These are phyloP conservation scores for Mycalesis mineus DNA, from an alignment of 2,888 invertebrate species.

Conservation along the genomic window DNA sequence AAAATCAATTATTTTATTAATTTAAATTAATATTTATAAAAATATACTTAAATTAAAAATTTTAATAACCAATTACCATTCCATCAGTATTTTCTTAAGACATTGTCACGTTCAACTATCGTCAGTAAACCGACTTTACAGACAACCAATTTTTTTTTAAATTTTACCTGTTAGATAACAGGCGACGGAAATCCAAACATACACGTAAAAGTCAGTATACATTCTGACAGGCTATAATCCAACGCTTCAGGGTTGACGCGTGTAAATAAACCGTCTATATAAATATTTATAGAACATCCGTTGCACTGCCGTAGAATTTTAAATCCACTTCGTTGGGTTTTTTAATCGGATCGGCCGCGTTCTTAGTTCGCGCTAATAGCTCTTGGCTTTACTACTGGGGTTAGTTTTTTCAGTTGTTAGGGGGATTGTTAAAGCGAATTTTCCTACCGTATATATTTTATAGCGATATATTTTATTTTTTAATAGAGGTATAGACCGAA, in stretches of 20 bases:
- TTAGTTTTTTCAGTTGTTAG: slow-evolving; percentile 14
- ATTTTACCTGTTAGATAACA: background rate
- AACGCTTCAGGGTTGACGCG: slow-evolving; percentile 38
- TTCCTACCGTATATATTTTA: background rate
- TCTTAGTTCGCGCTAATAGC: slow-evolving; percentile 11
- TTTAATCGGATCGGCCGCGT: slow-evolving; percentile 9
- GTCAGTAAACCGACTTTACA: slow-evolving; percentile 1
- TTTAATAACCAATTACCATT: too few relatives aligned
- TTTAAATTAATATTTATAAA: too few relatives aligned
- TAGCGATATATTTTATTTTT: too few relatives aligned
- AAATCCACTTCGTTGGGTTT: slow-evolving; percentile 23
- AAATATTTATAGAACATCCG: slow-evolving; percentile 42
- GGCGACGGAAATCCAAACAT: slow-evolving; percentile 13
- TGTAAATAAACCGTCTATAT: slow-evolving; percentile 48
- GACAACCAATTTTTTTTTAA: too few relatives aligned
- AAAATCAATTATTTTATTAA: too few relatives aligned
- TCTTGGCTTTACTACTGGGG: slow-evolving; percentile 10
- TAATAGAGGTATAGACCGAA: too few relatives aligned
- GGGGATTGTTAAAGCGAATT: slow-evolving; percentile 4
- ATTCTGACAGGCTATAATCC: slow-evolving; percentile 16
- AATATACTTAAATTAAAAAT: too few relatives aligned
- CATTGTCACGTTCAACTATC: background rate
- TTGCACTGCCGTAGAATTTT: slow-evolving; percentile 28
- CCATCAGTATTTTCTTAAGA: too few relatives aligned
- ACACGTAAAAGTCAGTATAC: slow-evolving; percentile 1